Conservation (phyloP, 2,797 vertebrate genomes). For the Pristis pectinata region DNA sequence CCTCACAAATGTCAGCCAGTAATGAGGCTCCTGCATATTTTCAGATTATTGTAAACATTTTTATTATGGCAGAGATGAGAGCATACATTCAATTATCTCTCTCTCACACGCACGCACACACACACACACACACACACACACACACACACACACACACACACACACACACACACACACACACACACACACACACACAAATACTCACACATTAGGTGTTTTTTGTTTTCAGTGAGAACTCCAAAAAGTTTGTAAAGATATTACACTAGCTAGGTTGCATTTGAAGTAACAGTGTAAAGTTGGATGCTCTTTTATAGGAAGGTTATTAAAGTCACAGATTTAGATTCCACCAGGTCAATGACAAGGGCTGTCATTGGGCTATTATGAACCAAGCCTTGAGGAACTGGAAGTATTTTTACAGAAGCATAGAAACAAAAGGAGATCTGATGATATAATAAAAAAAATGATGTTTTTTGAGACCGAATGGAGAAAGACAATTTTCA, state of each 20-base stretch:
- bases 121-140: not conserved
- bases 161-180: not conserved
- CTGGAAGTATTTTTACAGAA: no score
- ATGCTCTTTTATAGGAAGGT: no score
- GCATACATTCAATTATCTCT: not conserved
- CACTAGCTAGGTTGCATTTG: not conserved
- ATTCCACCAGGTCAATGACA: no score
- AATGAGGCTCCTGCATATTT: not conserved
- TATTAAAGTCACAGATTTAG: no score
- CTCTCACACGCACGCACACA: not conserved
- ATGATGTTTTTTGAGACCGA: not conserved
- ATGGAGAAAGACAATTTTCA: not conserved
- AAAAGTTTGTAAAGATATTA: not conserved
- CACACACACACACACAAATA: not conserved
- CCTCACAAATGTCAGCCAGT: not conserved
- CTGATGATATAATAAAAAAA: not conserved
- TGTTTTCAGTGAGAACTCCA: not conserved
- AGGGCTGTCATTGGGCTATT: no score
- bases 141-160: not conserved
- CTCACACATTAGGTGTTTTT: not conserved
- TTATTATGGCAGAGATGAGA: not conserved
- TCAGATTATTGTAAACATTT: not conserved
- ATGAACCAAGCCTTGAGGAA: no score
- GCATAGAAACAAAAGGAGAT: not conserved
- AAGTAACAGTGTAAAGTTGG: no score